A percentile compares a stretch with the other conserved stretches of the same genome.
phyloP scores from a whole-genome alignment of 2,113 vertebrate species.

The Gorsachius goisagi region DNA sequence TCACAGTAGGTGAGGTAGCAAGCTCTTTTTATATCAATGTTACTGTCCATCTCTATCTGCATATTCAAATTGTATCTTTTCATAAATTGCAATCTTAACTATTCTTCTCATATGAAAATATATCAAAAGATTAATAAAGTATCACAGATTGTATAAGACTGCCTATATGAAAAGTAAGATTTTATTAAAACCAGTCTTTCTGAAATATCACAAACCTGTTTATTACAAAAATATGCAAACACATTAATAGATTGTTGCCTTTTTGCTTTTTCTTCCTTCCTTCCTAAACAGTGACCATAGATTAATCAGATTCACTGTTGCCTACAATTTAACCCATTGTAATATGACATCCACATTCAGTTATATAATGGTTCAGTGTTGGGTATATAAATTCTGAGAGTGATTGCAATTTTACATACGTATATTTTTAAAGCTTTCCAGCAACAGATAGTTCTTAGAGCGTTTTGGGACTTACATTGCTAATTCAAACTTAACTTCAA shows the following conservation, averaged over 20 bases:
- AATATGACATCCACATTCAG: neutral
- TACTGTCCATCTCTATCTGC: neutral
- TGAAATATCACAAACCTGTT: neutral
- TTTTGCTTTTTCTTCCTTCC: neutral
- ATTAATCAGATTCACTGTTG: neutral
- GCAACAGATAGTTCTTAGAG: neutral
- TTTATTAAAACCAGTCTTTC: neutral
- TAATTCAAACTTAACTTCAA: neutral
- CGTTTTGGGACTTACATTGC: neutral
- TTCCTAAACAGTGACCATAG: neutral
- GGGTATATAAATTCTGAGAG: neutral
- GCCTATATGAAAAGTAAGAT: neutral
- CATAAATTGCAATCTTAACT: neutral
- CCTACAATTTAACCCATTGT: neutral
- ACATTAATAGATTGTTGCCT: neutral
- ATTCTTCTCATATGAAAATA: neutral
- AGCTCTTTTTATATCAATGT: neutral
- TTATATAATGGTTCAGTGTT: neutral
- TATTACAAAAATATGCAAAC: neutral
- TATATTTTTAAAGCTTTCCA: neutral
- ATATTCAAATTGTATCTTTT: neutral
- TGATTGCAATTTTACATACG: neutral
- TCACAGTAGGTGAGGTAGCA: neutral
- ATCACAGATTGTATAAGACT: neutral
- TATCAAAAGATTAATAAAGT: neutral